phyloP scores from a whole-genome alignment of 2,888 invertebrate genomes.

The Callimorpha dominula region DNA sequence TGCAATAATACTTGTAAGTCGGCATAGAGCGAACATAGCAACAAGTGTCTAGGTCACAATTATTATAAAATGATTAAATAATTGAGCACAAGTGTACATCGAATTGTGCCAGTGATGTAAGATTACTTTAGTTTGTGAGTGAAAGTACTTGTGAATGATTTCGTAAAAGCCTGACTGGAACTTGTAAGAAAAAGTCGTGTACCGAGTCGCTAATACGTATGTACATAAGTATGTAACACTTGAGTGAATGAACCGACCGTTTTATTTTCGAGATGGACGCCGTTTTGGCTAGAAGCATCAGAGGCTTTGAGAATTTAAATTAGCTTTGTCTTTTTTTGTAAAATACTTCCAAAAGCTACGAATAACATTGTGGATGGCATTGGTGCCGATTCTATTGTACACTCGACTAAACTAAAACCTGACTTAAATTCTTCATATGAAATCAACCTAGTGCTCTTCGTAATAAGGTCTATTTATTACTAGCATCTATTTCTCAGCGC shows the following conservation, averaged over 20 bases:
- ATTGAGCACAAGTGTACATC: slow-evolving; percentile 64
- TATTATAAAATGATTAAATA: slow-evolving; percentile 74
- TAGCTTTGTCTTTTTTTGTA: too few species aligned
- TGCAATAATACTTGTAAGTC: background rate
- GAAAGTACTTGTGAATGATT: slow-evolving; percentile 62
- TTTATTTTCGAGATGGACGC: slow-evolving; percentile 12
- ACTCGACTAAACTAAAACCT: too few species aligned
- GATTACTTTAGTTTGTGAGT: slow-evolving; percentile 53
- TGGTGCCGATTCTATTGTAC: too few species aligned
- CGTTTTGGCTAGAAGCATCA: slow-evolving; percentile 10
- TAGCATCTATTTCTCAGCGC: too few species aligned
- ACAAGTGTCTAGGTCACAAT: slow-evolving; percentile 68
- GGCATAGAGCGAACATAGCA: slow-evolving; percentile 29
- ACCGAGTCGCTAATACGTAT: slow-evolving; percentile 32
- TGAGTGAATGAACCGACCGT: slow-evolving; percentile 37
- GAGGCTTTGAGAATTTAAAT: background rate
- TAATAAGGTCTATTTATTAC: too few species aligned
- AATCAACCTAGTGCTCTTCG: too few species aligned
- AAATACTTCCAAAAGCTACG: too few species aligned
- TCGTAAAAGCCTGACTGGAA: slow-evolving; percentile 33
- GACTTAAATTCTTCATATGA: too few species aligned
- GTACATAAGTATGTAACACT: slow-evolving; percentile 23
- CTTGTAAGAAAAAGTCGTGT: slow-evolving; percentile 46
- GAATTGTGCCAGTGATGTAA: slow-evolving; percentile 66
- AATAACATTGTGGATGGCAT: too few species aligned